Percentiles rank a stretch among this genome's conserved stretches.
Conservation (phyloP, 1,140 invertebrate species). For the Megalonaias nervosa region DNA sequence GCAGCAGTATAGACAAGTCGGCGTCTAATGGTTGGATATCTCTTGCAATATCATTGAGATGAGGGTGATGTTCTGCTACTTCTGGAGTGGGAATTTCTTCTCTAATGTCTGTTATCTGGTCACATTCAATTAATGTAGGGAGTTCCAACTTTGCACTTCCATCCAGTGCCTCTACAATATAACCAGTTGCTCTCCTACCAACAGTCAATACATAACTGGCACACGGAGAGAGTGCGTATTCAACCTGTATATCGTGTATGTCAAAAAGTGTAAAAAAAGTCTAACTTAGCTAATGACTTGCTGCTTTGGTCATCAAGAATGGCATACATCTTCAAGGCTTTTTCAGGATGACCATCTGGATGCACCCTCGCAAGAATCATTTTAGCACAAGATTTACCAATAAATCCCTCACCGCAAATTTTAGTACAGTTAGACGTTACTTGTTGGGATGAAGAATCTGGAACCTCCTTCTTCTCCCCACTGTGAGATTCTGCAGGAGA, state of each 20-base stretch:
- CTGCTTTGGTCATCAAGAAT: slow-evolving; percentile 35
- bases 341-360: background rate
- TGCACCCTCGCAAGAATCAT: background rate
- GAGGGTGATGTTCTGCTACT: slow-evolving; percentile 21
- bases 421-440: background rate
- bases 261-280: slow-evolving; percentile 11
- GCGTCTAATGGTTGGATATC: slow-evolving; percentile 14
- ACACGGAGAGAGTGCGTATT: slow-evolving; percentile 9
- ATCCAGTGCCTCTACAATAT: slow-evolving; percentile 17
- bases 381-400: slow-evolving; percentile 22
- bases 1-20: slow-evolving; percentile 9
- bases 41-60: slow-evolving; percentile 17
- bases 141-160: background rate
- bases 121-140: slow-evolving; percentile 25
- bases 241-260: background rate
- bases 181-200: slow-evolving; percentile 15
- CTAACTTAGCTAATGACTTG: slow-evolving; percentile 1
- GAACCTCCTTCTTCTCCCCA: background rate
- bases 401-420: slow-evolving; percentile 5
- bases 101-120: slow-evolving; percentile 28
- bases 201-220: background rate
- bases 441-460: background rate
- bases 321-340: slow-evolving; percentile 2
- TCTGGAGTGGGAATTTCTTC: slow-evolving; percentile 32
- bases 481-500: background rate